A percentile compares a stretch with the other conserved stretches of the same genome.
phyloP scores from a whole-genome alignment of 2,113 vertebrate genomes.

The Podarcis cretensis region DNA sequence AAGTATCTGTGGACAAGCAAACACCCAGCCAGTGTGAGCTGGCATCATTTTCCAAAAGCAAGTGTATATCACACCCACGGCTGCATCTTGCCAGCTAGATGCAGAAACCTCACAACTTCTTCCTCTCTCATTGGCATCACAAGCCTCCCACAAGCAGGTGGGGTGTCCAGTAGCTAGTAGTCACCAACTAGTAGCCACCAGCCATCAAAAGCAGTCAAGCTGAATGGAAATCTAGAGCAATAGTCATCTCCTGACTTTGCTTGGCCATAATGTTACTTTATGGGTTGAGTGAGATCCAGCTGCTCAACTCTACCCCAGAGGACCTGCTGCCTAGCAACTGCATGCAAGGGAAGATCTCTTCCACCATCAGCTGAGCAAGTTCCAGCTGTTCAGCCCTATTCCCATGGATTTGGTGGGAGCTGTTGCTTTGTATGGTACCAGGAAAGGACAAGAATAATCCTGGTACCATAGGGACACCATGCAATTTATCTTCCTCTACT shows the following conservation, averaged over 20 bases:
- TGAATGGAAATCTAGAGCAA: background rate
- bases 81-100: background rate
- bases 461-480: no score
- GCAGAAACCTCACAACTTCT: background rate
- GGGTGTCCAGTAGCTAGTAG: background rate
- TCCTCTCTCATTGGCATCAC: background rate
- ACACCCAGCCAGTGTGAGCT: background rate
- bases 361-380: no score
- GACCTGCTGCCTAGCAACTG: no score
- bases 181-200: background rate
- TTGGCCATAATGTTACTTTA: background rate
- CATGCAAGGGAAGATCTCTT: no score
- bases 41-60: background rate
- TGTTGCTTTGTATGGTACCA: no score
- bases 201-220: background rate
- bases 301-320: no score
- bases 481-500: no score
- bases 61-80: rapidly evolving
- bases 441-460: no score
- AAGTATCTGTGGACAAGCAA: background rate
- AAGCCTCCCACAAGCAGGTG: background rate
- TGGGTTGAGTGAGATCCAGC: no score
- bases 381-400: no score
- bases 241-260: background rate
- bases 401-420: no score